phyloP scores from a whole-genome alignment of 2,888 invertebrate species.

The Hypomecis atomaria region DNA sequence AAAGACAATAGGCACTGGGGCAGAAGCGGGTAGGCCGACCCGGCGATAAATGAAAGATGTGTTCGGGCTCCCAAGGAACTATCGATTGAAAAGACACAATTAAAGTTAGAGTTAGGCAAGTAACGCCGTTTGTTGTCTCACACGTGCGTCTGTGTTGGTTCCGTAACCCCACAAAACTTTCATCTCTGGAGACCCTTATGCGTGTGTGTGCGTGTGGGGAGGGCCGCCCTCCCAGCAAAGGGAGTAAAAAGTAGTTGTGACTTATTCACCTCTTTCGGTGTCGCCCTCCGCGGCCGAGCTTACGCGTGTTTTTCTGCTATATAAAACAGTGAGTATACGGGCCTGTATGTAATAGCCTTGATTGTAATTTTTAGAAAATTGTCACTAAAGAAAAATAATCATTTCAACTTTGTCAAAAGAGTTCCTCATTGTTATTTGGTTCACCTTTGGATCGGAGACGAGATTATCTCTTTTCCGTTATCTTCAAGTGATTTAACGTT shows the following conservation, averaged over 20 bases:
- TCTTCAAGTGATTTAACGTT: conserved; percentile 13
- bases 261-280: conserved; percentile 84
- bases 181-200: conserved; percentile 77
- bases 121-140: conserved; percentile 80
- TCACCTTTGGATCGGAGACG: neutral
- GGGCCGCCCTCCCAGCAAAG: conserved; percentile 70
- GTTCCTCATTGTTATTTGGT: conserved; percentile 1
- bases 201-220: conserved; percentile 60
- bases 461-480: conserved; percentile 16
- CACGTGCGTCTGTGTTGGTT: conserved; percentile 74
- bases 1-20: conserved; percentile 49
- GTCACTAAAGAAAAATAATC: neutral
- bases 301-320: conserved; percentile 59
- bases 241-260: conserved; percentile 83
- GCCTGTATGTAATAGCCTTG: conserved; percentile 4
- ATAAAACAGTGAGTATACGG: conserved; percentile 24
- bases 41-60: conserved; percentile 61
- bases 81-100: conserved; percentile 85
- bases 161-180: conserved; percentile 82
- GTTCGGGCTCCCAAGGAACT: conserved; percentile 62
- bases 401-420: neutral
- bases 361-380: neutral
- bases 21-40: conserved; percentile 46
- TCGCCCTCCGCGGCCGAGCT: conserved; percentile 74
- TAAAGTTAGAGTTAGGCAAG: conserved; percentile 83